Base-by-base conservation (phyloP, 2,888 invertebrate genomes). In the Spisula subtruncata region DNA sequence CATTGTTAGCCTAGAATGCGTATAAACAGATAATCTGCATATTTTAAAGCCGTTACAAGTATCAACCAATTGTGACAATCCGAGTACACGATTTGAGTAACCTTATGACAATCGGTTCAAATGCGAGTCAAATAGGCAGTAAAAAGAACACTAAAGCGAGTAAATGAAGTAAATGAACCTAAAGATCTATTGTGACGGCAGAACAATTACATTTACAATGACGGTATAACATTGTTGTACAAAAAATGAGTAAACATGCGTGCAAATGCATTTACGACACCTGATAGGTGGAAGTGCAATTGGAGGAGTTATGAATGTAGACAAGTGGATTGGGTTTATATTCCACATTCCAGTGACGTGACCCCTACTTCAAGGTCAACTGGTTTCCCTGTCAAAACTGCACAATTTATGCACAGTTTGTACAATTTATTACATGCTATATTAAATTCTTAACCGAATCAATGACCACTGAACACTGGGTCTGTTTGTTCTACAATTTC, bases 1-100 rank as follows among this genome's bases (percentile, higher is more conserved):
- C 14, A 75, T 75, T 32, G 75, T 75, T 75, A 75, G 46, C 48
- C 0, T 25, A 81, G 29, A 84, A 25, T 6, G 51, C 71, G 48
- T 83, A 75, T 84, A 75, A 84, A 84, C 48, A 75, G 71, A 84
- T 84, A 84, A 84, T 84, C 84, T 84, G 84, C 75, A 75, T 84
- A 48, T 84, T 75, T 84, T 84, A 60, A 84, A 75, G 46, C 84
- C 29, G 29, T 46, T 75, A 75, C 71, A 51, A 84, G 71, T 84
- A 84, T 75, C 75, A 84, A 75, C 75, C 29, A 75, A 75, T 83
- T 84, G 84, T 75, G 75, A 48, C 84, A 75, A 84, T 75, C 75
- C 32, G 41, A 41, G 75, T 48, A 84, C 84, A 84, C 75, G 32
- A 66, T 84, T 84, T 71, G 48, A 32, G 71, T 75, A 84, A 56